A percentile compares a stretch with the other conserved stretches of the same genome.
Evolutionary conservation across 2,113 vertebrate genomes (phyloP).

Genomic region (Cisticola juncidis): DNA sequence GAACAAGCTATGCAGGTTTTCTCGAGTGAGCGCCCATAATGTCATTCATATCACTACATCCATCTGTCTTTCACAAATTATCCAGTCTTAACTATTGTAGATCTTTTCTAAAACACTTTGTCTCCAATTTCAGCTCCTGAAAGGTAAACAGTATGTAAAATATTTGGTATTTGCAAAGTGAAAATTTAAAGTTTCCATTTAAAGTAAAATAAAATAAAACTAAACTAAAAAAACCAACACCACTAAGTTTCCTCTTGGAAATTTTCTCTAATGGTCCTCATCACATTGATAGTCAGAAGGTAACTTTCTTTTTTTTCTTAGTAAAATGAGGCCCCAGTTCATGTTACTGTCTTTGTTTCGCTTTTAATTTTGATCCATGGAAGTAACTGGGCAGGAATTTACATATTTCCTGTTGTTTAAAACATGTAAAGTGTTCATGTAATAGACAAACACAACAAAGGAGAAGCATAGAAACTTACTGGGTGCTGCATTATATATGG

Average conservation of each 20-base stretch:
- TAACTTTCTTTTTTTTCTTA: background rate
- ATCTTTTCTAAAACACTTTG: background rate
- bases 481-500: slow-evolving; percentile 97
- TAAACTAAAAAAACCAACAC: background rate
- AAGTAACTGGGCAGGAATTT: background rate
- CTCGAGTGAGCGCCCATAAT: background rate
- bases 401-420: background rate
- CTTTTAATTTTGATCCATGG: background rate
- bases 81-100: background rate
- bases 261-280: background rate
- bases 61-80: slow-evolving; percentile 3
- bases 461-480: slow-evolving; percentile 79
- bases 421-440: background rate
- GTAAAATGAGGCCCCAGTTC: background rate
- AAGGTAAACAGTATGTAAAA: background rate
- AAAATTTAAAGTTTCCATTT: background rate
- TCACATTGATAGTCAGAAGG: background rate
- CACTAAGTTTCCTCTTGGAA: background rate
- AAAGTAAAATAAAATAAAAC: background rate
- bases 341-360: background rate
- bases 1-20: slow-evolving; percentile 29
- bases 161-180: background rate
- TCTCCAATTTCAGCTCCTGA: background rate
- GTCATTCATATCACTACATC: background rate
- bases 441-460: background rate